A percentile compares a stretch with the other conserved stretches of the same genome.
These are phyloP conservation scores for Alitta virens DNA, from an alignment of 2,888 invertebrate species.

Conservation along the genomic window DNA sequence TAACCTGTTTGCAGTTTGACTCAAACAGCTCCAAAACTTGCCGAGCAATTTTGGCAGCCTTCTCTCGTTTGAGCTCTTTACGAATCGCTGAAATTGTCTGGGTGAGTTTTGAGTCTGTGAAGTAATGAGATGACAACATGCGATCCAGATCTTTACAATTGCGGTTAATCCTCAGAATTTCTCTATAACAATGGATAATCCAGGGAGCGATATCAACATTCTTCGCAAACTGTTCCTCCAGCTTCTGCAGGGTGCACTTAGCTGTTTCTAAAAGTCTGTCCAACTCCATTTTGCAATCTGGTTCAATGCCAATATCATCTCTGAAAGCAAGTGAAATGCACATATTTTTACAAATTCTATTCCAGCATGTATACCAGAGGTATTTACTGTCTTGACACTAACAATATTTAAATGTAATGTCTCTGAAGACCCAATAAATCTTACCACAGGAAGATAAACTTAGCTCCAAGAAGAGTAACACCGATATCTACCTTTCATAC, in stretches of 20 bases:
- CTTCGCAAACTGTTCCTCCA: conserved; percentile 34
- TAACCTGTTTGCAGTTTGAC: conserved; percentile 2
- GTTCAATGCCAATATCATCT: conserved; percentile 1
- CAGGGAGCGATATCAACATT: conserved; percentile 20
- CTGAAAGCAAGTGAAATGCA: background rate
- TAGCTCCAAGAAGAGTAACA: too few relatives aligned
- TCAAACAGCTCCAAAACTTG: conserved; percentile 24
- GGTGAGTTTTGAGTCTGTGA: conserved; percentile 39
- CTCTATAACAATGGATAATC: conserved; percentile 33
- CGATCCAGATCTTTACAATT: conserved; percentile 41
- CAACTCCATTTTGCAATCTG: conserved; percentile 38
- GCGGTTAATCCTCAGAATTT: conserved; percentile 42
- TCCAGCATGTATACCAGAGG: too few relatives aligned
- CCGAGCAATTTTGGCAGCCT: conserved; percentile 36
- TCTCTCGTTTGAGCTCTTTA: conserved; percentile 37
- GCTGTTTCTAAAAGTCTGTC: conserved; percentile 36
- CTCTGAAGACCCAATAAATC: too few relatives aligned
- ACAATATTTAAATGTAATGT: too few relatives aligned
- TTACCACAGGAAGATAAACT: too few relatives aligned
- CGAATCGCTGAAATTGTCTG: conserved; percentile 37
- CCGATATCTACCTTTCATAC: too few relatives aligned
- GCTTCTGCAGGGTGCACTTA: conserved; percentile 34
- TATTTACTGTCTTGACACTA: too few relatives aligned
- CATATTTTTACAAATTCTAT: background rate
- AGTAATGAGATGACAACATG: conserved; percentile 41